phyloP scores from a whole-genome alignment of 2,888 invertebrate genomes.

The Parnassius orleans region DNA sequence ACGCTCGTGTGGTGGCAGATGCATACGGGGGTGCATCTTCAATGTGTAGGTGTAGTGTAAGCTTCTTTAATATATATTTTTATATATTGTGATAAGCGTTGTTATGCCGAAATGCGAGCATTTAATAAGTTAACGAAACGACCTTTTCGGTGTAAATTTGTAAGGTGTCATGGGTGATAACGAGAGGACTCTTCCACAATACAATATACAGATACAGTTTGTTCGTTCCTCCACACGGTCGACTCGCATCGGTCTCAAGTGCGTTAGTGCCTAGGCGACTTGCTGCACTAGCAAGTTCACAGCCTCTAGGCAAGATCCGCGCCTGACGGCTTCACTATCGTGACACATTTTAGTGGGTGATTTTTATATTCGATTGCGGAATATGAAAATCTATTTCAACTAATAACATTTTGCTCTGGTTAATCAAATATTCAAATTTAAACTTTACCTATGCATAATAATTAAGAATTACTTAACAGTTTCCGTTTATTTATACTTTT shows the following conservation, averaged over 20 bases:
- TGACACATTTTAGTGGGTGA: constrained; percentile 70
- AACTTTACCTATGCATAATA: constrained; percentile 38
- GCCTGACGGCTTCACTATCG: constrained; percentile 50
- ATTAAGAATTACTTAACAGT: constrained; percentile 26
- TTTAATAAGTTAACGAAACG: constrained; percentile 74
- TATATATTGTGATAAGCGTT: constrained; percentile 80
- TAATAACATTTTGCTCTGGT: constrained; percentile 59
- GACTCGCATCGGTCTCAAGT: constrained; percentile 30
- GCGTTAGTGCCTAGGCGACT: constrained; percentile 74
- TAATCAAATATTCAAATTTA: constrained; percentile 35
- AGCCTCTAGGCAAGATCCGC: constrained; percentile 63
- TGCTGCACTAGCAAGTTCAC: constrained; percentile 76
- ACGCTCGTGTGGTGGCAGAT: constrained; percentile 75
- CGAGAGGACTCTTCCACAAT: constrained; percentile 30
- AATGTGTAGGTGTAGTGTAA: constrained; percentile 76
- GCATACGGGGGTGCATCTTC: constrained; percentile 74
- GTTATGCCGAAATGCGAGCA: constrained; percentile 78
- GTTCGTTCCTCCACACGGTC: constrained; percentile 9
- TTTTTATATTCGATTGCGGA: constrained; percentile 67
- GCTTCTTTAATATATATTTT: constrained; percentile 80
- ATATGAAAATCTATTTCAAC: constrained; percentile 78
- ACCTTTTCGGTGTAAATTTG: constrained; percentile 47
- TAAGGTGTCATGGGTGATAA: constrained; percentile 67
- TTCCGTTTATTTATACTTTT: constrained; percentile 37
- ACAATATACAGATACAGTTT: constrained; percentile 1